Evolutionary conservation across 2,797 vertebrate genomes (phyloP).

Genomic region (Acanthurus tractus): DNA sequence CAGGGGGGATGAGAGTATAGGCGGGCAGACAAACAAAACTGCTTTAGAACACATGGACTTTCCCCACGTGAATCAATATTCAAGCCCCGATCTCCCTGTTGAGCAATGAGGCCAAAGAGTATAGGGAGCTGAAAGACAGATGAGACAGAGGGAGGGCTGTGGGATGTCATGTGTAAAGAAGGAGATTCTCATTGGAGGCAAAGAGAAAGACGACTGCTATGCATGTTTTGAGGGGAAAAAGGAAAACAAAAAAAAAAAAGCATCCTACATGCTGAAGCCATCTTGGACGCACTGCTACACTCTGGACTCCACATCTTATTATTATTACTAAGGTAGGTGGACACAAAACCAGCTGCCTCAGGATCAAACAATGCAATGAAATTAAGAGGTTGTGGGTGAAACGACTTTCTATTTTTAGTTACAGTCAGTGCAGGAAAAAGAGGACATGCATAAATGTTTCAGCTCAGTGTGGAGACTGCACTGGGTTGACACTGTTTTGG

Average conservation of each 20-base stretch:
- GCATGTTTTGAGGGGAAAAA: conserved; percentile 51
- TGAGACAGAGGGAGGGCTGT: conserved; percentile 71
- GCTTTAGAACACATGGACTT: conserved; percentile 81
- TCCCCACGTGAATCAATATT: conserved; percentile 86
- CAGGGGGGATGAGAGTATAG: conserved; percentile 58
- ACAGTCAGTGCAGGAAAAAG: conserved; percentile 2
- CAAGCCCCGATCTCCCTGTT: conserved; percentile 76
- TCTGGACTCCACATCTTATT: conserved; percentile 37
- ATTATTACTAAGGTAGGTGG: conserved; percentile 68
- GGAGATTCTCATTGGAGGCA: conserved; percentile 75
- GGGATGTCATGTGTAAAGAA: conserved; percentile 72
- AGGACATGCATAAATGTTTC: not conserved
- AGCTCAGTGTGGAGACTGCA: not conserved
- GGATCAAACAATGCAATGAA: not conserved
- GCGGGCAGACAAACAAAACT: conserved; percentile 82
- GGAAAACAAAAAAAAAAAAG: conserved; percentile 39
- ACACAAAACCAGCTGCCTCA: not conserved
- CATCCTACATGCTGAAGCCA: conserved; percentile 44
- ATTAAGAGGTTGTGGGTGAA: conserved; percentile 5
- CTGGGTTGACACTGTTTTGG: not conserved
- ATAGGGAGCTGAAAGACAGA: conserved; percentile 71
- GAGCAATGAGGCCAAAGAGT: conserved; percentile 77
- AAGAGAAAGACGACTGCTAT: conserved; percentile 58
- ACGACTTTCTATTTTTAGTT: conserved; percentile 24
- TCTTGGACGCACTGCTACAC: conserved; percentile 34